phyloP scores from a whole-genome alignment of 2,113 vertebrate species.

The Cavia porcellus region DNA sequence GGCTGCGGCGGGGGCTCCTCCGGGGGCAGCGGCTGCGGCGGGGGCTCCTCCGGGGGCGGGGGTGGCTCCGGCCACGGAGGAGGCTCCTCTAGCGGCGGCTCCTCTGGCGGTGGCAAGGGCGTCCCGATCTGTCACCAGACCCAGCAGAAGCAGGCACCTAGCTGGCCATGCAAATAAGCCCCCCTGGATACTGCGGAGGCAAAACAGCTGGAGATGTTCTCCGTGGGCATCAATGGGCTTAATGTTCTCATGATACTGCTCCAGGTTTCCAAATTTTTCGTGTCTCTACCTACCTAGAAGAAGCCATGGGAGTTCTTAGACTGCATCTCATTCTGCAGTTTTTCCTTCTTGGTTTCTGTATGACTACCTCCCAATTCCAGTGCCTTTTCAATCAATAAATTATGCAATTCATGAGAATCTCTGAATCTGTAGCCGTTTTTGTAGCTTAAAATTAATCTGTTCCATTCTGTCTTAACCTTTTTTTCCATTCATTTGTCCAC shows the following conservation, averaged over 20 bases:
- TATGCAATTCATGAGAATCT: slow-evolving; percentile 59
- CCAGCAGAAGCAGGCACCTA: slow-evolving; percentile 82
- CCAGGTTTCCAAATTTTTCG: neutral
- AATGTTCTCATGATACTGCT: slow-evolving; percentile 35
- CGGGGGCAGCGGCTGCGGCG: neutral
- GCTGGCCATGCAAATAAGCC: slow-evolving; percentile 78
- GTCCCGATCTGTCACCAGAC: slow-evolving; percentile 78
- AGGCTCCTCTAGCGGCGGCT: neutral
- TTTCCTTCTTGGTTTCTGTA: slow-evolving; percentile 36
- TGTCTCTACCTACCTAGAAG: neutral
- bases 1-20: no score
- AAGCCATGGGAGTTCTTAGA: neutral
- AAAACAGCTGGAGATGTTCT: neutral
- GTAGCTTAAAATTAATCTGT: neutral
- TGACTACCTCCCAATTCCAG: slow-evolving; percentile 5
- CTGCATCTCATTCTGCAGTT: neutral
- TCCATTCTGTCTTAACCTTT: neutral
- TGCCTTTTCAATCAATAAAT: slow-evolving; percentile 69
- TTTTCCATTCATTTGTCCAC: neutral
- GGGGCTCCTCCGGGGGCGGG: neutral
- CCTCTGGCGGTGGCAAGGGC: slow-evolving; percentile 60
- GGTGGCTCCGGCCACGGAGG: neutral
- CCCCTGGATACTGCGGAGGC: neutral
- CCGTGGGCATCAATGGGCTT: neutral
- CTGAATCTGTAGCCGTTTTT: slow-evolving; percentile 14